phyloP scores from a whole-genome alignment of 2,113 vertebrate species.

The Stigmatopora nigra region DNA sequence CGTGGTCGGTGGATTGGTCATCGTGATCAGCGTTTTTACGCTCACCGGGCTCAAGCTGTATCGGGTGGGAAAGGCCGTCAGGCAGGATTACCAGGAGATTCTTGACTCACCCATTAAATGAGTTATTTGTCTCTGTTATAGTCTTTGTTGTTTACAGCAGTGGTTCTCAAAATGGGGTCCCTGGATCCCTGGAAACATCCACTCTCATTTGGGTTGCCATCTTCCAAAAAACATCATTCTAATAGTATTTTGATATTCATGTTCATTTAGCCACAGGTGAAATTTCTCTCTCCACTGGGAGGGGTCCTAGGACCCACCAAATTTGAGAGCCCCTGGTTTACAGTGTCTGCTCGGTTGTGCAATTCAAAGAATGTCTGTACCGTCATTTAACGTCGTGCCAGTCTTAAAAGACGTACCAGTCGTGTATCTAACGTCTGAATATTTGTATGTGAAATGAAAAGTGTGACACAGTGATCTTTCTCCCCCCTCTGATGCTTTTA shows the following conservation, averaged over 20 bases:
- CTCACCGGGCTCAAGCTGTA: conserved; percentile 89
- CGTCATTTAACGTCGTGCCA: conserved; percentile 53
- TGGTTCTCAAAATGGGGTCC: not conserved
- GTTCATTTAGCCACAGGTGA: not conserved
- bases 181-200: not conserved
- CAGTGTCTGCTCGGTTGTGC: conserved; percentile 64
- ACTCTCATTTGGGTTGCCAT: not conserved
- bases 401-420: conserved; percentile 66
- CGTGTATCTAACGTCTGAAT: conserved; percentile 70
- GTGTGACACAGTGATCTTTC: conserved; percentile 44
- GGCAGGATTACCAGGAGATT: conserved; percentile 93
- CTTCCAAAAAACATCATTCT: not conserved
- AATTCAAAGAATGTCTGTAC: conserved; percentile 69
- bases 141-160: not conserved
- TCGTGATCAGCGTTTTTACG: conserved; percentile 88
- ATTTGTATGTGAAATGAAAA: conserved; percentile 68
- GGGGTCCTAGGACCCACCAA: not conserved
- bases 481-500: conserved; percentile 37
- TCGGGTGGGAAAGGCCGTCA: conserved; percentile 77
- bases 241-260: not conserved
- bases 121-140: conserved; percentile 29
- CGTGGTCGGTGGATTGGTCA: conserved; percentile 81
- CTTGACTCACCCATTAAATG: conserved; percentile 91
- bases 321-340: conserved; percentile 37
- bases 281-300: not conserved